These are phyloP conservation scores for Sebastes alutus DNA, from an alignment of 2,797 vertebrate genomes.

Conservation along the genomic window DNA sequence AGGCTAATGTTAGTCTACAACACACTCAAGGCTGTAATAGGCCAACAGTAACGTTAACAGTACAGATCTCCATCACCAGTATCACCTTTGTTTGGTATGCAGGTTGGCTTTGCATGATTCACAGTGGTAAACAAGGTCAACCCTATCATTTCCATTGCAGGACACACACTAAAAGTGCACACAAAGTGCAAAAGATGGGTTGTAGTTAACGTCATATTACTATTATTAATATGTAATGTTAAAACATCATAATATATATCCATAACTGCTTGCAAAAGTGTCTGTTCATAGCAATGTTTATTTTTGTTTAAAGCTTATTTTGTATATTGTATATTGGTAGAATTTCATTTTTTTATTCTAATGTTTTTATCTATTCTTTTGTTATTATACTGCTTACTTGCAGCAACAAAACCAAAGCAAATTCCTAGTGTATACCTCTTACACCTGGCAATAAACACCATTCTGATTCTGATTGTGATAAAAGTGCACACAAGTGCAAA, in stretches of 20 bases:
- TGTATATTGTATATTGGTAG: no score
- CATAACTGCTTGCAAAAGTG: background rate
- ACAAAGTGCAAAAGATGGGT: background rate
- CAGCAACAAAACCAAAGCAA: no score
- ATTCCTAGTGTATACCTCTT: no score
- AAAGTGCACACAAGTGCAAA: background rate
- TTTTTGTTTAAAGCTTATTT: no score
- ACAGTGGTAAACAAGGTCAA: background rate
- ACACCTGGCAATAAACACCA: no score
- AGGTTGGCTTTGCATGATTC: background rate
- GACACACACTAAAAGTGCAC: background rate
- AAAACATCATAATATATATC: background rate
- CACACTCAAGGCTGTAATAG: background rate
- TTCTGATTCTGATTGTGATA: no score
- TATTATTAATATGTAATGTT: background rate
- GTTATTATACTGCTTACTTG: no score
- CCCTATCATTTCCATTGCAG: background rate
- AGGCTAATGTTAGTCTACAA: background rate
- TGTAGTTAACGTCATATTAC: background rate
- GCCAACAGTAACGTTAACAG: background rate
- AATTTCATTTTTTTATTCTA: no score
- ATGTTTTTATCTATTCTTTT: no score
- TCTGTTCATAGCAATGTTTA: background rate
- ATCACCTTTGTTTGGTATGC: conserved; percentile 30
- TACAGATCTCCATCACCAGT: background rate